These are phyloP conservation scores for Drosophila ezoana DNA, from an alignment of 2,888 invertebrate species.

Conservation along the genomic window DNA sequence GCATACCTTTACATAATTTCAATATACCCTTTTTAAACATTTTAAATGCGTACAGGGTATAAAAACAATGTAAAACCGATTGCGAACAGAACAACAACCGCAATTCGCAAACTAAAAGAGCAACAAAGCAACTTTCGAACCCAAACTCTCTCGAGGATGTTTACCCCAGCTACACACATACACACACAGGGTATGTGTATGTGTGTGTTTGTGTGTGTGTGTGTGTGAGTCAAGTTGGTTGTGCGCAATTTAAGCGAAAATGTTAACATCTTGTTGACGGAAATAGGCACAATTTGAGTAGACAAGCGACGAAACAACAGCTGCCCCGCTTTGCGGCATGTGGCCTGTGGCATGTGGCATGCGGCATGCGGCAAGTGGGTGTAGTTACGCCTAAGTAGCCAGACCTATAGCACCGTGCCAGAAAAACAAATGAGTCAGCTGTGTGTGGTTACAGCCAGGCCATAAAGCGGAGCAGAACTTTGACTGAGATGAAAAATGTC, in stretches of 20 bases:
- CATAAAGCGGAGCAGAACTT: background rate
- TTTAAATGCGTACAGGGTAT: slow-evolving; percentile 2
- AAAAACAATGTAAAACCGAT: slow-evolving; percentile 38
- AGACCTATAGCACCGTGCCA: slow-evolving; percentile 29
- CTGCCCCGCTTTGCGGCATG: slow-evolving; percentile 52
- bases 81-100: slow-evolving; percentile 33
- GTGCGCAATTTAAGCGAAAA: slow-evolving; percentile 72
- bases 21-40: background rate
- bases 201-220: slow-evolving; percentile 8
- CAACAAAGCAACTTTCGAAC: slow-evolving; percentile 20
- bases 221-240: slow-evolving; percentile 34
- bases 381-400: slow-evolving; percentile 35
- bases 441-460: slow-evolving; percentile 2
- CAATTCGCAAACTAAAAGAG: slow-evolving; percentile 45
- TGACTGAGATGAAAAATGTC: slow-evolving; percentile 8
- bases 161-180: slow-evolving; percentile 5
- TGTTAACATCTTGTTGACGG: slow-evolving; percentile 80
- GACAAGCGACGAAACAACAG: slow-evolving; percentile 60
- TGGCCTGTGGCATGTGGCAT: slow-evolving; percentile 14
- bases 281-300: slow-evolving; percentile 73
- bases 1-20: background rate
- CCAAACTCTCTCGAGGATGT: slow-evolving; percentile 33
- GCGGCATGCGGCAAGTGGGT: slow-evolving; percentile 8
- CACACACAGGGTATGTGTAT: slow-evolving; percentile 4
- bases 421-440: slow-evolving; percentile 37